Evolutionary conservation across 2,797 vertebrate genomes (phyloP).

Genomic region (Gymnoscopelus braueri): DNA sequence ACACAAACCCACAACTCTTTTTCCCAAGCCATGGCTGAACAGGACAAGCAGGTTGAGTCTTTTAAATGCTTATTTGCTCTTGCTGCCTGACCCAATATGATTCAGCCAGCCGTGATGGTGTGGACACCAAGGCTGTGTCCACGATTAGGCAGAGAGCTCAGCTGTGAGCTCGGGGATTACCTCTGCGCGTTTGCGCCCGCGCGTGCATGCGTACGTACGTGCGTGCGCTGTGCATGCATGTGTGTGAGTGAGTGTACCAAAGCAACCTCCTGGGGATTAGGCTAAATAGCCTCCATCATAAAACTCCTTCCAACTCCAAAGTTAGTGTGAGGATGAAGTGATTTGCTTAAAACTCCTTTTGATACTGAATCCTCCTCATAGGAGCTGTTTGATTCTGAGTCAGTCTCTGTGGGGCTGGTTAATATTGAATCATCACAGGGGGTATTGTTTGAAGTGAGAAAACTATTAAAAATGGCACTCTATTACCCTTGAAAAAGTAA

Average conservation of each 20-base stretch:
- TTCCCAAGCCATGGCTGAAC: slow-evolving; percentile 6
- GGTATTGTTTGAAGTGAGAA: no score
- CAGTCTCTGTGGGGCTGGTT: no score
- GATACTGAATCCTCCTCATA: no score
- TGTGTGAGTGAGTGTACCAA: slow-evolving; percentile 16
- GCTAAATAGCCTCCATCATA: slow-evolving; percentile 30
- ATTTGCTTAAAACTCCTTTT: slow-evolving; percentile 3
- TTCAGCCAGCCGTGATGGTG: slow-evolving; percentile 70
- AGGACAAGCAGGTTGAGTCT: slow-evolving; percentile 41
- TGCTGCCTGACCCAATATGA: slow-evolving; percentile 77
- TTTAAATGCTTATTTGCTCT: slow-evolving; percentile 76
- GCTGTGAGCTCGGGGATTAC: slow-evolving; percentile 66
- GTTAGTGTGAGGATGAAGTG: slow-evolving; percentile 2
- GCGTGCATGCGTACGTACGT: slow-evolving; percentile 49
- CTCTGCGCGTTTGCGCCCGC: slow-evolving; percentile 9
- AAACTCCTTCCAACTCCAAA: slow-evolving; percentile 32
- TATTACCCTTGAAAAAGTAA: no score
- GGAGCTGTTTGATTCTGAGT: no score
- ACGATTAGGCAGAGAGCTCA: slow-evolving; percentile 63
- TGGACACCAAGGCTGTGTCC: slow-evolving; percentile 65
- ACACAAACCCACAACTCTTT: slow-evolving; percentile 2
- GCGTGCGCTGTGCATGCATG: slow-evolving; percentile 25
- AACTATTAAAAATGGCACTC: no score
- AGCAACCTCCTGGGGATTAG: slow-evolving; percentile 42
- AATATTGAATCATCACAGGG: no score